Conservation (phyloP, 2,113 vertebrate species). For the Alligator mississippiensis region DNA sequence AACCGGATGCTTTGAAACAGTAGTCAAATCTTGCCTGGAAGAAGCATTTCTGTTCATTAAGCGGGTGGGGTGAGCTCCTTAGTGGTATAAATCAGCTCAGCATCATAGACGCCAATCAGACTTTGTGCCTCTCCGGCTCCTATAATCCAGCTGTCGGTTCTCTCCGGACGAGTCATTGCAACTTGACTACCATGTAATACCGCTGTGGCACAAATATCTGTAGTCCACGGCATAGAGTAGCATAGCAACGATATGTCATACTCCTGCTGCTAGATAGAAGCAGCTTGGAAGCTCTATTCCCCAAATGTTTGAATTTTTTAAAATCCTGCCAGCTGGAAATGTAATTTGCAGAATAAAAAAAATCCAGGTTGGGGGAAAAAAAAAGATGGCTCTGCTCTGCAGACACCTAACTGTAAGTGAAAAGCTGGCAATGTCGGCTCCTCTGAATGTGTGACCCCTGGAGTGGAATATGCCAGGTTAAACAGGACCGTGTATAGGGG, state of each 20-base stretch:
- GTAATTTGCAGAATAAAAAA: no score
- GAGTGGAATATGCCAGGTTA: rapidly evolving
- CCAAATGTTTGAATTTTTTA: neutral
- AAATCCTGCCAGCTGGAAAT: neutral
- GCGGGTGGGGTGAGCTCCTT: neutral
- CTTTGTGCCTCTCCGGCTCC: neutral
- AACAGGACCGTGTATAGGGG: neutral
- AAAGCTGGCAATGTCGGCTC: no score
- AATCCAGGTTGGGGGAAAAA: no score
- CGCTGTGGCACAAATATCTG: neutral
- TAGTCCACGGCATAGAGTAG: neutral
- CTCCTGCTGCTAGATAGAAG: neutral
- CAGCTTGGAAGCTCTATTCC: neutral
- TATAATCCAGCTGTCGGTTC: neutral
- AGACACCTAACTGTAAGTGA: no score
- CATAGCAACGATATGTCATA: neutral
- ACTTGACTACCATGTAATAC: neutral
- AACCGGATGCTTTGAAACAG: neutral
- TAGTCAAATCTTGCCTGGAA: neutral
- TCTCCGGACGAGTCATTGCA: neutral
- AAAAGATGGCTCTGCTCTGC: no score
- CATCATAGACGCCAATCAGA: neutral
- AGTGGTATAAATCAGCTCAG: neutral
- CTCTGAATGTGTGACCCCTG: rapidly evolving
- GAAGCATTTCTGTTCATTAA: neutral